Evolutionary conservation across 2,113 vertebrate genomes (phyloP).

Genomic region (Hyperoodon ampullatus): DNA sequence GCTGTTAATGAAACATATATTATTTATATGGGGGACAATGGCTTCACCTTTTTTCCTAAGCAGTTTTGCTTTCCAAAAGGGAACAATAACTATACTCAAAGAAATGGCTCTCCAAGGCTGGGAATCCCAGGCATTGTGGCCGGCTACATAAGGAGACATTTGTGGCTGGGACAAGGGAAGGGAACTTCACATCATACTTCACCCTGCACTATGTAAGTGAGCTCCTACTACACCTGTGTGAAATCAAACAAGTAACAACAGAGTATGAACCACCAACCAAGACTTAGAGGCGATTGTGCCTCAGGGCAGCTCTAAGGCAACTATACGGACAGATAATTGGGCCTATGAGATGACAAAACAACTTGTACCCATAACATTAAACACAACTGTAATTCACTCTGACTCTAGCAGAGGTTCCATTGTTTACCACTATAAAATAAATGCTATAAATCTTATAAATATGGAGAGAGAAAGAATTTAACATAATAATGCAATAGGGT

Average conservation of each 20-base stretch:
- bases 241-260: conserved; percentile 55
- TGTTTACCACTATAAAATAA: conserved; percentile 56
- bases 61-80: background rate
- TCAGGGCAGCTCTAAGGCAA: conserved; percentile 44
- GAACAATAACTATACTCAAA: background rate
- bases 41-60: background rate
- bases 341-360: conserved; percentile 55
- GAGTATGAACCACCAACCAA: conserved; percentile 12
- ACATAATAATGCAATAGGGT: conserved; percentile 33
- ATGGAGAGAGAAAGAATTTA: conserved; percentile 59
- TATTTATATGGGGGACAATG: background rate
- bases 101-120: background rate
- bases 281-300: conserved; percentile 1
- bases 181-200: background rate
- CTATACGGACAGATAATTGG: conserved; percentile 55
- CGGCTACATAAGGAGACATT: background rate
- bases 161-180: background rate
- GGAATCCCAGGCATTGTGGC: background rate
- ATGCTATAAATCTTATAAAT: conserved; percentile 56
- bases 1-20: background rate
- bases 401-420: conserved; percentile 29
- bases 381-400: conserved; percentile 46
- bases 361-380: conserved; percentile 55
- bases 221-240: background rate
- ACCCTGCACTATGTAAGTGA: background rate